Evolutionary conservation across 2,888 invertebrate species (phyloP).

Genomic region (Macrostomum cliftonense): DNA sequence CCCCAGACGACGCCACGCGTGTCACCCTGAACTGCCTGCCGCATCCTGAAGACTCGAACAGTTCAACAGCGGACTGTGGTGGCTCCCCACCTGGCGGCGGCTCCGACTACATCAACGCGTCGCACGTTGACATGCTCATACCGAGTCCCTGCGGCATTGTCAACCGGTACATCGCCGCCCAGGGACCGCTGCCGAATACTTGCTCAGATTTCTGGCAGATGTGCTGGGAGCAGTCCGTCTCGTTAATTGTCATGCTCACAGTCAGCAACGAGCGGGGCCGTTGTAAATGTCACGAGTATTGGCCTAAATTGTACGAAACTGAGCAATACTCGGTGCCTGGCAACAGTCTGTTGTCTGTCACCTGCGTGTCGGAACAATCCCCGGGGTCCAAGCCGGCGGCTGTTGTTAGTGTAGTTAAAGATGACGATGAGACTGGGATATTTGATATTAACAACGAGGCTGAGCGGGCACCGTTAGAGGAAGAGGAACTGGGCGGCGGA

Average conservation of each 20-base stretch:
- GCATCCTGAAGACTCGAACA: constrained; percentile 21
- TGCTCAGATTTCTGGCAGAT: constrained; percentile 75
- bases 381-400: constrained; percentile 6
- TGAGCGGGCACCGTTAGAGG: too few relatives aligned
- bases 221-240: constrained; percentile 65
- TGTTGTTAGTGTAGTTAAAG: too few relatives aligned
- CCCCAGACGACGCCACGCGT: constrained; percentile 73
- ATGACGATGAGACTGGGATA: too few relatives aligned
- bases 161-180: constrained; percentile 92
- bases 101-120: constrained; percentile 94
- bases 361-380: constrained; percentile 64
- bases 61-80: too few relatives aligned
- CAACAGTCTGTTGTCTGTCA: constrained; percentile 44
- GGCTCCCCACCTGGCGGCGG: constrained; percentile 39
- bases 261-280: constrained; percentile 69
- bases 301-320: constrained; percentile 67
- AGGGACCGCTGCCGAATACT: constrained; percentile 79
- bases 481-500: too few relatives aligned
- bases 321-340: too few relatives aligned
- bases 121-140: constrained; percentile 58
- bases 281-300: constrained; percentile 85
- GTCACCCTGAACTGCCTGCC: constrained; percentile 54
- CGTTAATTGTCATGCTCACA: constrained; percentile 90
- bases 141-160: constrained; percentile 50
- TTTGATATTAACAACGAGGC: too few relatives aligned